Base-by-base conservation (phyloP, 2,888 invertebrate species). In the Microctonus aethiopoides region DNA sequence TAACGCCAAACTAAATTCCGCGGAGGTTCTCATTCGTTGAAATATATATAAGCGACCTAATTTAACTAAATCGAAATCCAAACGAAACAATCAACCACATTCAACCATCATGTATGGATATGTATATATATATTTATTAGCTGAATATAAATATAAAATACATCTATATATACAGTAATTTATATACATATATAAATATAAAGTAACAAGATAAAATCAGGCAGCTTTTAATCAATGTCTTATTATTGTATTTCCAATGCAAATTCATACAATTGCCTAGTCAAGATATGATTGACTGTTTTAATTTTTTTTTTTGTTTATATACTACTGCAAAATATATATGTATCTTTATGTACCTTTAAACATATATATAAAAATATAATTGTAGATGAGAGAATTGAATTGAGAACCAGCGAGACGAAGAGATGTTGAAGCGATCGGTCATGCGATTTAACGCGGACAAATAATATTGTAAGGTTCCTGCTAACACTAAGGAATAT, bases 381-480 rank as follows among this genome's bases (percentile, higher is more conserved):
- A 13, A 26, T 46, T 34, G 46, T 39, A 9, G 68, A 41, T 22
- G 56, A 46, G 22, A 26, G 39, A 57, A 70, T 60, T 26, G 66
- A 67, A 64, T 56, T 70, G 70, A 73, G 73, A 64, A 76, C 74
- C 74, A 60, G 68, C 32, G 13, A 29, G 26, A n/a, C 24, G 68
- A 73, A 69, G 69, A 64, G 68, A 70, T 72, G 71, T 73, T 72
- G 75, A 74, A 73, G 74, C 72, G 72, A 77, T 76, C 72, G 70
- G 68, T 76, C 74, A 74, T 71, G 74, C 77, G 81, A 81, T 81
- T 81, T 80, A 81, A 83, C 77, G 78, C 79, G 76, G 79, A 80
- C 80, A 81, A 81, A 81, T 81, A 82, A 82, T 82, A 80, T 78
- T 78, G 79, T 79, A 81, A 81, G 79, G 77, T 75, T 59, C 70